These are phyloP conservation scores for Dendrolimus houi DNA, from an alignment of 2,888 invertebrate genomes.

Conservation along the genomic window DNA sequence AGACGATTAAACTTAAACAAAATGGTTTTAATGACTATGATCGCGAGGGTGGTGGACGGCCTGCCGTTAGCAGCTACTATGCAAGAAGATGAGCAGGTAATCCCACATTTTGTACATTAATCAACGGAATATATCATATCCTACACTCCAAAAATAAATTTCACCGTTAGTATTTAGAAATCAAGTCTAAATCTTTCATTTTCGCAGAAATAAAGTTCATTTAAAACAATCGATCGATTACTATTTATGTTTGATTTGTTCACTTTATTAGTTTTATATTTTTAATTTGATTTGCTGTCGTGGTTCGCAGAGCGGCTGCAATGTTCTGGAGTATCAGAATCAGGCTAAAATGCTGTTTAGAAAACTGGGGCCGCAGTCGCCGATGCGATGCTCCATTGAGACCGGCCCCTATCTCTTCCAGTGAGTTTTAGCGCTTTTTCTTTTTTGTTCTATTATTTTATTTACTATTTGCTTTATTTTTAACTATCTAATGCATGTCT, in stretches of 20 bases:
- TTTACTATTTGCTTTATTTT: conserved; percentile 18
- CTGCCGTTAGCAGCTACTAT: conserved; percentile 96
- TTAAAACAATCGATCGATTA: conserved; percentile 6
- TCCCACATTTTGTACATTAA: conserved; percentile 6
- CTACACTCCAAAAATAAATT: neutral
- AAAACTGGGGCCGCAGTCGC: conserved; percentile 93
- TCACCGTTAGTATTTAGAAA: too few relatives aligned
- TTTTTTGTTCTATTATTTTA: conserved; percentile 35
- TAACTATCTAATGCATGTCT: neutral
- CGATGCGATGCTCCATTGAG: conserved; percentile 95
- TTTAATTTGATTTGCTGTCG: conserved; percentile 54
- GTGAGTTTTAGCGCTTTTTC: conserved; percentile 80
- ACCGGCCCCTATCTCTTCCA: conserved; percentile 98
- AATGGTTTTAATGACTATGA: conserved; percentile 99
- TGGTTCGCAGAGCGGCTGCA: conserved; percentile 89
- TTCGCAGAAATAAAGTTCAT: neutral
- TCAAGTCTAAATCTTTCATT: neutral
- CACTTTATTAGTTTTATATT: conserved; percentile 24
- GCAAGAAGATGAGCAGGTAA: conserved; percentile 98
- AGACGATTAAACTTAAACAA: conserved; percentile 39
- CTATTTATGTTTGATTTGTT: conserved; percentile 18
- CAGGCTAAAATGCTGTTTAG: conserved; percentile 99
- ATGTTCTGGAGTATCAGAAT: conserved; percentile 97
- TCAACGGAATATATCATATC: neutral
- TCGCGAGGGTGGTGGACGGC: conserved; percentile 96